Evolutionary conservation across 2,113 vertebrate genomes (phyloP).

Genomic region (Vanacampus margaritifer): DNA sequence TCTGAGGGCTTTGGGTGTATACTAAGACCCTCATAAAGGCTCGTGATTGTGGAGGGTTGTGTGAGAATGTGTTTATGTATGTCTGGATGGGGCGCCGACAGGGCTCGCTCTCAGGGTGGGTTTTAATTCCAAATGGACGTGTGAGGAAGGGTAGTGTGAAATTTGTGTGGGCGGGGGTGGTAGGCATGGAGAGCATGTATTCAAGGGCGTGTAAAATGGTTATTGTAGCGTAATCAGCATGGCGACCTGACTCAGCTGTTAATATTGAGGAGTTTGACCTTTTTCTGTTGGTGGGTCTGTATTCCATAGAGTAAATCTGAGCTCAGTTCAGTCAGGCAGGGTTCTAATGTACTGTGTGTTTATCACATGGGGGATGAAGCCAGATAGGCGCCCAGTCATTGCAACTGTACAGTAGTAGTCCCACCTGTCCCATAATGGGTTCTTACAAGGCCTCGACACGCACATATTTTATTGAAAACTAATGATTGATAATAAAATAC

Average conservation of each 20-base stretch:
- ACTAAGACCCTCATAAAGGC: constrained; percentile 63
- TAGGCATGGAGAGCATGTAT: constrained; percentile 27
- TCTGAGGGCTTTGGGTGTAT: constrained; percentile 55
- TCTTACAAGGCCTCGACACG: neutral
- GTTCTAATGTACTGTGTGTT: neutral
- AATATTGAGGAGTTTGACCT: constrained; percentile 71
- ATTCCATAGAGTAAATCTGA: constrained; percentile 38
- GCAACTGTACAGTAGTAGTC: neutral
- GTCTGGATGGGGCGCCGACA: constrained; percentile 59
- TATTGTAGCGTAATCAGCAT: constrained; percentile 67
- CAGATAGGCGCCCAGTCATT: neutral
- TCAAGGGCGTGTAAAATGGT: constrained; percentile 56
- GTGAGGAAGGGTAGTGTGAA: constrained; percentile 31
- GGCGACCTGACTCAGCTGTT: constrained; percentile 60
- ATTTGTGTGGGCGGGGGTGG: constrained; percentile 16
- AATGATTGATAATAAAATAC: too few relatives aligned
- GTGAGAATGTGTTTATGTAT: constrained; percentile 68
- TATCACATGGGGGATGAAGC: neutral
- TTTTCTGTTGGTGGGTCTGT: constrained; percentile 36
- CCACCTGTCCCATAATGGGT: neutral
- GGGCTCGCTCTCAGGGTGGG: constrained; percentile 41
- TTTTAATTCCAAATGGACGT: constrained; percentile 66
- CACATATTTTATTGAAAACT: neutral
- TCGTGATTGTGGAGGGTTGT: constrained; percentile 47
- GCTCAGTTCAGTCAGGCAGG: constrained; percentile 20